phyloP scores from a whole-genome alignment of 2,797 vertebrate species.

The Sitta carolinensis region DNA sequence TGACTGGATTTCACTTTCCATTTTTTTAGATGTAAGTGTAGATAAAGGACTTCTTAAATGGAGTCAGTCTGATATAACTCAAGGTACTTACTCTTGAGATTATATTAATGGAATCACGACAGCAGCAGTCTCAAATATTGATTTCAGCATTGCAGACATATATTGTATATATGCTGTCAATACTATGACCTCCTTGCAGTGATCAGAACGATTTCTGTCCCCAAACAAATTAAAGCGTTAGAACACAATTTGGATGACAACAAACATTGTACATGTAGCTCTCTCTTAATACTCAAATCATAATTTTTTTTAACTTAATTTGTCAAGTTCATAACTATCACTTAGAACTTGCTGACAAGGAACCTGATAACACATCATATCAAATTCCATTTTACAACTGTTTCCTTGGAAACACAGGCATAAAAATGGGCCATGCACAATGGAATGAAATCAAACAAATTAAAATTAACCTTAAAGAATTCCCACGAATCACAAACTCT shows the following conservation, averaged over 20 bases:
- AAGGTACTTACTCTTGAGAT: not conserved
- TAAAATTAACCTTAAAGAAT: conserved; percentile 55
- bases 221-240: not conserved
- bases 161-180: not conserved
- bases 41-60: not conserved
- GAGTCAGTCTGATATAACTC: not conserved
- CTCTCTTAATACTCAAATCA: not conserved
- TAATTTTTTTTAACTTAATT: conserved; percentile 46
- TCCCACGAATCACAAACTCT: not conserved
- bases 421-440: conserved; percentile 63
- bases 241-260: not conserved
- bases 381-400: conserved; percentile 68
- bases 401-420: conserved; percentile 68
- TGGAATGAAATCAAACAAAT: conserved; percentile 47
- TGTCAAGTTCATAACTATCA: conserved; percentile 60
- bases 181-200: not conserved
- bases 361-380: conserved; percentile 65
- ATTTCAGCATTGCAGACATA: not conserved
- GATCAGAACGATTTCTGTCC: not conserved
- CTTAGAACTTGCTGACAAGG: conserved; percentile 67
- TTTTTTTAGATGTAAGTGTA: not conserved
- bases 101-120: not conserved
- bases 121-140: not conserved
- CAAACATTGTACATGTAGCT: not conserved
- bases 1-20: not conserved